These are phyloP conservation scores for Pachliopta kotzebuea DNA, from an alignment of 2,888 invertebrate species.

Conservation along the genomic window DNA sequence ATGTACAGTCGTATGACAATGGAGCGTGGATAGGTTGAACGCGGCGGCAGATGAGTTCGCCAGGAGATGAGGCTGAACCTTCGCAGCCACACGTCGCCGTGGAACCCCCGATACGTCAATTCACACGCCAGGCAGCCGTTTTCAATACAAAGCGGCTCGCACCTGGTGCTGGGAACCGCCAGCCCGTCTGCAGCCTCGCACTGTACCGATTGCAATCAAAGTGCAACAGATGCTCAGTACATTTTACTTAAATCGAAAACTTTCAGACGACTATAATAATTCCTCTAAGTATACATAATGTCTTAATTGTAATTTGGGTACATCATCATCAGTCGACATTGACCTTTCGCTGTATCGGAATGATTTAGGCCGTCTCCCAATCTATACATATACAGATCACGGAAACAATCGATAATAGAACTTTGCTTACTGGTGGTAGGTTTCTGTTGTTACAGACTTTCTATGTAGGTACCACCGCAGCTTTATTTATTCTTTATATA, in stretches of 20 bases:
- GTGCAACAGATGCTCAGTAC: neutral
- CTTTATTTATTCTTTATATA: too few species aligned
- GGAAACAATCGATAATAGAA: too few species aligned
- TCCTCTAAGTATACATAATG: too few species aligned
- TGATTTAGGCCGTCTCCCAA: too few species aligned
- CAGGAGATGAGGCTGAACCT: slow-evolving; percentile 5
- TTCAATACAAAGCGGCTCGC: slow-evolving; percentile 40
- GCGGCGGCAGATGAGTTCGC: neutral
- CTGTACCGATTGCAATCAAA: slow-evolving; percentile 30
- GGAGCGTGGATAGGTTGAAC: neutral
- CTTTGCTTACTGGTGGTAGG: too few species aligned
- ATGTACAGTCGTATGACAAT: neutral
- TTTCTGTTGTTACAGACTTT: too few species aligned
- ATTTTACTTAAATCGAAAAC: neutral
- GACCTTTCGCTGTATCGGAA: too few species aligned
- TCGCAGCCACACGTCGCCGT: slow-evolving; percentile 14
- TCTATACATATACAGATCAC: too few species aligned
- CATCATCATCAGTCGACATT: too few species aligned
- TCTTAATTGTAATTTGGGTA: too few species aligned
- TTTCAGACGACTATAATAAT: too few species aligned
- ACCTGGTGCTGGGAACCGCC: slow-evolving; percentile 52
- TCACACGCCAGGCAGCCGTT: slow-evolving; percentile 30
- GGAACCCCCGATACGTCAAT: slow-evolving; percentile 35
- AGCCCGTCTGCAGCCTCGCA: slow-evolving; percentile 10
- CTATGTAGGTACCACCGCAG: too few species aligned